Evolutionary conservation across 2,888 invertebrate genomes (phyloP).

Genomic region (Pristionchus maxplancki): DNA sequence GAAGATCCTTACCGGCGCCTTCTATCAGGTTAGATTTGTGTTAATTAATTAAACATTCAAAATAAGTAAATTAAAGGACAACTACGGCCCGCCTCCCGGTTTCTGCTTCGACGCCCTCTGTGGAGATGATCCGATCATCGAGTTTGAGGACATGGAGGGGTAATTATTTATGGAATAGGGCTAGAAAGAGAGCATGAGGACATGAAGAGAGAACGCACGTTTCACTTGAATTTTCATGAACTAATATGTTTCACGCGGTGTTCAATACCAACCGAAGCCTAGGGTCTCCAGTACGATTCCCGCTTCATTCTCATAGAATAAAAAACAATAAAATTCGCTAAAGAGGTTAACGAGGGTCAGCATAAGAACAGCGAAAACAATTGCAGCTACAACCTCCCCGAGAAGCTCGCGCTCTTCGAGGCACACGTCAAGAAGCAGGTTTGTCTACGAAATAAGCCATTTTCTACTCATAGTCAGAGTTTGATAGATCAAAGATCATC

Average conservation of each 20-base stretch:
- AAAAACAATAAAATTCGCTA: too few species aligned
- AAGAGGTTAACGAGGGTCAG: too few species aligned
- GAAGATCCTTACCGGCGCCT: slow-evolving; percentile 87
- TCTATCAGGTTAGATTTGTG: slow-evolving; percentile 61
- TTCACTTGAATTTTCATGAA: too few species aligned
- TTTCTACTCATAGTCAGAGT: neutral
- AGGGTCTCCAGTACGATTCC: too few species aligned
- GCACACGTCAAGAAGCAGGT: slow-evolving; percentile 68
- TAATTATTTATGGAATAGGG: neutral
- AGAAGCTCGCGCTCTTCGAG: slow-evolving; percentile 70
- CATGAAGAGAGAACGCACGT: too few species aligned
- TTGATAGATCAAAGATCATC: neutral
- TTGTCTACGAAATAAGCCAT: too few species aligned
- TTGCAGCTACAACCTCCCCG: slow-evolving; percentile 64
- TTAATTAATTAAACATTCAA: neutral
- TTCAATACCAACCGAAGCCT: too few species aligned
- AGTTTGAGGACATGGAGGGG: slow-evolving; percentile 80
- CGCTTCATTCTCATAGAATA: too few species aligned
- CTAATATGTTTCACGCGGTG: too few species aligned
- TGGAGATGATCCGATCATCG: slow-evolving; percentile 79
- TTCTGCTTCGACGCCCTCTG: slow-evolving; percentile 95
- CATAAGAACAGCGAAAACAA: too few species aligned
- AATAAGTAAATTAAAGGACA: slow-evolving; percentile 80
- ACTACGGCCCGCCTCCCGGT: slow-evolving; percentile 89
- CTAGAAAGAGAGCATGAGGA: too few species aligned